Percentiles rank a stretch among this genome's conserved stretches.
Evolutionary conservation across 2,797 vertebrate genomes (phyloP).

Genomic region (Streptopelia turtur): DNA sequence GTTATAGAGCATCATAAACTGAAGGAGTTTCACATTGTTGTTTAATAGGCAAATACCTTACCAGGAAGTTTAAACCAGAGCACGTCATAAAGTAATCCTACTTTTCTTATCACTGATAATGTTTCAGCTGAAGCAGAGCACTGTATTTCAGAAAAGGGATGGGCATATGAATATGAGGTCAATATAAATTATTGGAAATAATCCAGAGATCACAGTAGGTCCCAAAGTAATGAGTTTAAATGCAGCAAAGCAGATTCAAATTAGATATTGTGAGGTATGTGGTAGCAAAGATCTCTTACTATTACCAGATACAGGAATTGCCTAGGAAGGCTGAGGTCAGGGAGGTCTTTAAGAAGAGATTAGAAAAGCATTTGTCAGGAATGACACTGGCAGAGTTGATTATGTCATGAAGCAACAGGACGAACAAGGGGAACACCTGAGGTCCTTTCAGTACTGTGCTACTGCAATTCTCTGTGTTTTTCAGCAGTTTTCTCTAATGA

Average conservation of each 20-base stretch:
- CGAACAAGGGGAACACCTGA: not conserved
- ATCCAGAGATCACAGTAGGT: not conserved
- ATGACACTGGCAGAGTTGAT: not conserved
- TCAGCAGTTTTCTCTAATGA: not conserved
- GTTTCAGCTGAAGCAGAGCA: not conserved
- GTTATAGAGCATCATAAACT: not conserved
- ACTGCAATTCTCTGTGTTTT: rapidly evolving
- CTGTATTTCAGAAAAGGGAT: not conserved
- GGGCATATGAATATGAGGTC: too few relatives aligned
- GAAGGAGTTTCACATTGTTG: not conserved
- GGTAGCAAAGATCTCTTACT: not conserved
- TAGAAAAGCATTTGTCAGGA: not conserved
- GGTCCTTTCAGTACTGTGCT: not conserved
- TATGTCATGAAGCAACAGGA: not conserved
- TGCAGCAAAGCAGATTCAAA: not conserved
- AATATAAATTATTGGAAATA: not conserved
- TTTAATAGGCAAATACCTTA: not conserved
- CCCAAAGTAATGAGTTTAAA: not conserved
- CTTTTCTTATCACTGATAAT: not conserved
- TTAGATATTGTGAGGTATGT: not conserved
- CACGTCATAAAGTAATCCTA: not conserved
- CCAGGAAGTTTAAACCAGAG: not conserved
- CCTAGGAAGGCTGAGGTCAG: not conserved
- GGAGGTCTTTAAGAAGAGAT: not conserved
- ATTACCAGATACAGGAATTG: not conserved